Evolutionary conservation across 2,113 vertebrate species (phyloP).

Genomic region (Echinops telfairi): DNA sequence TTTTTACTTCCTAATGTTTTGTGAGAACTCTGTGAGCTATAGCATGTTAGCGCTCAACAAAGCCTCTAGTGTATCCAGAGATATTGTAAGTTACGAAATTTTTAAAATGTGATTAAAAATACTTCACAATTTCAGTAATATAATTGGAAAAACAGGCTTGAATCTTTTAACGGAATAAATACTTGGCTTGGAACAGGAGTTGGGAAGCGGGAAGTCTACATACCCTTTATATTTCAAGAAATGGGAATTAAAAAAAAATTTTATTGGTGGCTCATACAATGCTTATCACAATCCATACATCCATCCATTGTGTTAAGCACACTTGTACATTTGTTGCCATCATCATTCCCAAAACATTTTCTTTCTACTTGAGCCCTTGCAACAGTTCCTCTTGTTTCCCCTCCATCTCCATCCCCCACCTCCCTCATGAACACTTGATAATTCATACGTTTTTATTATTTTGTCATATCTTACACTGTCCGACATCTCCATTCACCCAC

Average conservation of each 20-base stretch:
- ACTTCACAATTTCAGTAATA: not conserved
- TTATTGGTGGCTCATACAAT: too few species aligned
- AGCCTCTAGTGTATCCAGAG: not conserved
- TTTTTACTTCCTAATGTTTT: not conserved
- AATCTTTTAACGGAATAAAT: slow-evolving; percentile 32
- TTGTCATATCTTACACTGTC: too few species aligned
- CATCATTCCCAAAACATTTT: too few species aligned
- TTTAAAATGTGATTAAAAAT: slow-evolving; percentile 22
- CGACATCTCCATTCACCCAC: too few species aligned
- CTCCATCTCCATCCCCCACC: too few species aligned
- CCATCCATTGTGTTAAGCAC: too few species aligned
- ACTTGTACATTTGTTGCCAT: too few species aligned
- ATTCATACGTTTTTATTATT: too few species aligned
- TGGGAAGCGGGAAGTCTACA: not conserved
- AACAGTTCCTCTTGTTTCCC: too few species aligned
- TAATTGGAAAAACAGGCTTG: not conserved
- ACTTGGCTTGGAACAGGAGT: not conserved
- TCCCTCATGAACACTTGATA: too few species aligned
- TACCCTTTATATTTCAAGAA: not conserved
- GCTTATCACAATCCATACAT: too few species aligned
- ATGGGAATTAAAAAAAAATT: not conserved
- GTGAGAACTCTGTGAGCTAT: not conserved
- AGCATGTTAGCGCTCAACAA: slow-evolving; percentile 27
- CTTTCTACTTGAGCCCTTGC: too few species aligned
- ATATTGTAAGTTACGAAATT: not conserved